Evolutionary conservation across 2,113 vertebrate species (phyloP).

Genomic region (Nestor notabilis): DNA sequence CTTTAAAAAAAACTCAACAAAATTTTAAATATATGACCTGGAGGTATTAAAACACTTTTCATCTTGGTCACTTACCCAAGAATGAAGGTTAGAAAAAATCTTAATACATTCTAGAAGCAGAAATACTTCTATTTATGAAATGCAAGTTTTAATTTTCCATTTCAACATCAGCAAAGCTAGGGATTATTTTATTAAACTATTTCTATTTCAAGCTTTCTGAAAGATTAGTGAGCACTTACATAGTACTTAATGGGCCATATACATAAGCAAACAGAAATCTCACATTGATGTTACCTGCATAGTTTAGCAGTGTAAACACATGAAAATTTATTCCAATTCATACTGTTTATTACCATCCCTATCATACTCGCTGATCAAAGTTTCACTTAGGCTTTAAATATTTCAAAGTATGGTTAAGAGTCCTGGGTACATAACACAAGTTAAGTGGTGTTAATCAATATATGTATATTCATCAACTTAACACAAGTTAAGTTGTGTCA

Average conservation of each 20-base stretch:
- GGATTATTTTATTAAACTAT: not conserved
- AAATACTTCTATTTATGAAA: not conserved
- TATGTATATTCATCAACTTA: too few species aligned
- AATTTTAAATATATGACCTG: not conserved
- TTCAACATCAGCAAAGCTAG: not conserved
- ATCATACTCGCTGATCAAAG: not conserved
- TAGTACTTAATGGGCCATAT: not conserved
- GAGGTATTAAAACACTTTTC: not conserved
- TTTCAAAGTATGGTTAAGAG: not conserved
- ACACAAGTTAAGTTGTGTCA: not conserved
- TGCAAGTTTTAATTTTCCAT: not conserved
- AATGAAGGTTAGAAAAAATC: not conserved
- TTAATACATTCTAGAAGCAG: not conserved
- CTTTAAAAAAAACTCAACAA: not conserved
- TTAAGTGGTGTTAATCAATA: too few species aligned
- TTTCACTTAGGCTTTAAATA: not conserved
- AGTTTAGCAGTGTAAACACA: not conserved
- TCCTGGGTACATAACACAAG: not conserved
- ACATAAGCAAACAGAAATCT: not conserved
- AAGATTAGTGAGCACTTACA: not conserved
- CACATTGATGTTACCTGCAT: not conserved
- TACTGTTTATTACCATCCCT: not conserved
- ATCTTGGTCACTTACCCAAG: not conserved
- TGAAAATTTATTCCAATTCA: not conserved
- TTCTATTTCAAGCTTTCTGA: not conserved